Base-by-base conservation (phyloP, 2,888 invertebrate genomes). In the Anthrax anthrax region DNA sequence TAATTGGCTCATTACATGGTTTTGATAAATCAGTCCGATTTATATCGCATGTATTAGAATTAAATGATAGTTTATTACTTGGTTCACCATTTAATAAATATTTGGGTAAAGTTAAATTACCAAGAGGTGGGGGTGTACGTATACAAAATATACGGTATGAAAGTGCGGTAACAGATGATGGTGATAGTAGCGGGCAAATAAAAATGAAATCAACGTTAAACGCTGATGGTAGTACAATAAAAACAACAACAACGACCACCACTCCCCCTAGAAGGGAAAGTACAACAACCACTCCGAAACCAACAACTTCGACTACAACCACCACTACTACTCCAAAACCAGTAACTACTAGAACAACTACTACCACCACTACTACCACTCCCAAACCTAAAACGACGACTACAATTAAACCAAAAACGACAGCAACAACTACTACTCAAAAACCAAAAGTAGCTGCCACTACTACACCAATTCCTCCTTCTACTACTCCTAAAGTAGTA, bases 71-170 rank as follows among this genome's bases (percentile, higher is more conserved):
- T 54, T 63, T 86, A 14, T 78, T 78, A 58, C 63, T 81, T 32
- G 87, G 84, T 18, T 77, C 76, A 16, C 85, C 86, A 1, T 77
- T 74, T 53, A 77, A 78, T 57, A 70, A 76, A 46, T 83, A 72
- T 55, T 62, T 87, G 40, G 81, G 72, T 1, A 72, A 77, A 45
- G 72, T 84, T n/a, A 73, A 80, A 34, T 70, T 75, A 12, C 69
- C 69, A 3, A 62, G 61, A 53, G 55, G 55, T 12, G 57, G 60
- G 18, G 56, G 57, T 50, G 53, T 64, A 1, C 66, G 64, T 51
- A 59, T 63, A 14, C 60, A 58, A 17, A 64, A 64, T 51, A 64
- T 67, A 34, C 58, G 65, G 32, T 61, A 61, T 29, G 66, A 67
- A 44, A 10, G 29, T 4, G 9, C n/a, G 37, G 29, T 42, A 18